Conservation (phyloP, 2,888 invertebrate species). For the Amorpha juglandis region DNA sequence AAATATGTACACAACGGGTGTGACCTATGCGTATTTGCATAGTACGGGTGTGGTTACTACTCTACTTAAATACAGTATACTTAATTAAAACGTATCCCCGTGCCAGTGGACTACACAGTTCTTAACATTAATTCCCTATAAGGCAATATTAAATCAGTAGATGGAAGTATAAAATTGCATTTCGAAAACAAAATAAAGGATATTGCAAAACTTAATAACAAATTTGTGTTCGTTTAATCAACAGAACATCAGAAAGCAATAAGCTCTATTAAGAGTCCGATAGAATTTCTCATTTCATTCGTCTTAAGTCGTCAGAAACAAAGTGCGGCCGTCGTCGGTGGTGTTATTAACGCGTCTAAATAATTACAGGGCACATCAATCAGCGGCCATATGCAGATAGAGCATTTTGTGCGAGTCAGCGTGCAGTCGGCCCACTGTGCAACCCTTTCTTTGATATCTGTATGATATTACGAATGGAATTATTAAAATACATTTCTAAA, state of each 20-base stretch:
- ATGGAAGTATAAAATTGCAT: slow-evolving; percentile 58
- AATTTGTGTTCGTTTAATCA: slow-evolving; percentile 75
- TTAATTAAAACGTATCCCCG: slow-evolving; percentile 27
- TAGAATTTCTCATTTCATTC: slow-evolving; percentile 83
- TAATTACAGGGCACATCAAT: slow-evolving; percentile 85
- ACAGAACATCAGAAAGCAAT: slow-evolving; percentile 80
- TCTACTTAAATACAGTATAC: slow-evolving; percentile 40
- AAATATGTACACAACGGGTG: slow-evolving; percentile 72
- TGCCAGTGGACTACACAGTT: slow-evolving; percentile 6
- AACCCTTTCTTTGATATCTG: slow-evolving; percentile 82
- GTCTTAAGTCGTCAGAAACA: slow-evolving; percentile 83
- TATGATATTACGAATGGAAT: slow-evolving; percentile 79
- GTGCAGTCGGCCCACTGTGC: slow-evolving; percentile 74
- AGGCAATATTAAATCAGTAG: slow-evolving; percentile 33
- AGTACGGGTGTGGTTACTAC: slow-evolving; percentile 69
- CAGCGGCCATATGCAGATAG: slow-evolving; percentile 82
- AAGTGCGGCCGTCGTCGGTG: slow-evolving; percentile 79
- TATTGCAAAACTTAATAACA: slow-evolving; percentile 59
- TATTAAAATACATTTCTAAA: slow-evolving; percentile 65
- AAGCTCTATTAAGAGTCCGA: slow-evolving; percentile 78
- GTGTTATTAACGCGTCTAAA: slow-evolving; percentile 84
- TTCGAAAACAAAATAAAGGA: slow-evolving; percentile 50
- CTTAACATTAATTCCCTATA: not conserved
- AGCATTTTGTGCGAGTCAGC: slow-evolving; percentile 83
- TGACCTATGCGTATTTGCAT: slow-evolving; percentile 68